Percentiles rank a stretch among this genome's conserved stretches.
phyloP scores from a whole-genome alignment of 2,113 vertebrate species.

The Monopterus albus region DNA sequence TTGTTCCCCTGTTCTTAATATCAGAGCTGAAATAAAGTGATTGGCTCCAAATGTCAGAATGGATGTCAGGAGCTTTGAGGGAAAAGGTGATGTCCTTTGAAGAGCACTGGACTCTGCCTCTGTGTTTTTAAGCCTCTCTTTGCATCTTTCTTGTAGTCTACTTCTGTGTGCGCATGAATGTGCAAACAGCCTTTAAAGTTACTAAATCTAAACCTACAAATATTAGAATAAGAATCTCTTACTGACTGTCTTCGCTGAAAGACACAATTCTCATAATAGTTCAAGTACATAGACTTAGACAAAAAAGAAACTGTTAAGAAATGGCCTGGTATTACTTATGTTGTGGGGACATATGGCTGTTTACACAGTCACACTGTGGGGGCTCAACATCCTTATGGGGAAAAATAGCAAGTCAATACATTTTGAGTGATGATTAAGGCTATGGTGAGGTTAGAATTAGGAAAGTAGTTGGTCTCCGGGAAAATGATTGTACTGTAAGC shows the following conservation, averaged over 20 bases:
- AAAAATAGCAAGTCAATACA: no score
- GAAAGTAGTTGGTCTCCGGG: no score
- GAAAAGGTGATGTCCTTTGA: conserved; percentile 23
- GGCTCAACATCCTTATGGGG: no score
- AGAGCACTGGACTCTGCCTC: neutral
- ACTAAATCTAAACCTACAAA: no score
- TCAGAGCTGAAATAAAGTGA: conserved; percentile 29
- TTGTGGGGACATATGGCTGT: no score
- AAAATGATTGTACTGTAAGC: no score
- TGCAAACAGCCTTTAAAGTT: neutral
- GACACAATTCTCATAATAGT: neutral
- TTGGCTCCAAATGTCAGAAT: conserved; percentile 31
- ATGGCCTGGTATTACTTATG: no score
- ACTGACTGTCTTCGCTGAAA: neutral
- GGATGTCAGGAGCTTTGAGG: conserved; percentile 29
- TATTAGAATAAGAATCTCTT: conserved; percentile 3
- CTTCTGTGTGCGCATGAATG: neutral
- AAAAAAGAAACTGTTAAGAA: no score
- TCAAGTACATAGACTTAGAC: no score
- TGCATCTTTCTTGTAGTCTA: neutral
- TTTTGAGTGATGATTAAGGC: no score
- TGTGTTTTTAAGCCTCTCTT: neutral
- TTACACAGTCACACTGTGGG: no score
- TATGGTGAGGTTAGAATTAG: no score
- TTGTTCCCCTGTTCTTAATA: conserved; percentile 33